Evolutionary conservation across 2,888 invertebrate genomes (phyloP).

Genomic region (Teleogryllus oceanicus): DNA sequence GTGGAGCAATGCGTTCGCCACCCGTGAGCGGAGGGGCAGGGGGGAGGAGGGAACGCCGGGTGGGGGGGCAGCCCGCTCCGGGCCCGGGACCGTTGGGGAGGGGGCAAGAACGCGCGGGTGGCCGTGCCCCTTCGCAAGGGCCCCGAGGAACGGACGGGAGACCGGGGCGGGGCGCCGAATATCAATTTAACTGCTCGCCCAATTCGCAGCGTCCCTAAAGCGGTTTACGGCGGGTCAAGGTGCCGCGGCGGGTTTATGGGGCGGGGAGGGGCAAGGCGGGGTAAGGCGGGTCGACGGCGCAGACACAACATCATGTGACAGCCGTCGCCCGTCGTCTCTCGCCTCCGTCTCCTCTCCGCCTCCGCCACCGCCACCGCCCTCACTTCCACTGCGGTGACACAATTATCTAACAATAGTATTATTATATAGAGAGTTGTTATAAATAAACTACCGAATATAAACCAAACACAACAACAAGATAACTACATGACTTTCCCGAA

Average conservation of each 20-base stretch:
- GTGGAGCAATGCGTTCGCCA: no score
- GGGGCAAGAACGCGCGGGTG: no score
- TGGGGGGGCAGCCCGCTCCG: no score
- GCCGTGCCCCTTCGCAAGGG: no score
- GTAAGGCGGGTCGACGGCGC: background rate
- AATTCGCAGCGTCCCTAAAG: conserved; percentile 4
- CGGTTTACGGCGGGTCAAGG: conserved; percentile 9
- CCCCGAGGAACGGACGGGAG: no score
- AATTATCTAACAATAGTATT: no score
- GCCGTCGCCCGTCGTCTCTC: background rate
- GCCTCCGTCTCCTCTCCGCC: background rate
- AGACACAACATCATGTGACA: background rate
- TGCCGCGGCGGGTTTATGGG: background rate
- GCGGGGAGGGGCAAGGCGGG: background rate
- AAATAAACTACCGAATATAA: no score
- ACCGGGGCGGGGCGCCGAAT: background rate
- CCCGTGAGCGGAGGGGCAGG: no score
- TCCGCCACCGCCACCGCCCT: background rate
- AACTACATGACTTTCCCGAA: no score
- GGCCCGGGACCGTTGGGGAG: background rate
- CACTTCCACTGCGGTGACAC: background rate
- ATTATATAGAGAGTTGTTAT: no score
- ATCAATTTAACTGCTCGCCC: background rate
- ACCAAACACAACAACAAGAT: no score
- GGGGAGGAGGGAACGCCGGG: no score